A percentile compares a stretch with the other conserved stretches of the same genome.
phyloP scores from a whole-genome alignment of 1,140 invertebrate species.

The Zaprionus vittiger region DNA sequence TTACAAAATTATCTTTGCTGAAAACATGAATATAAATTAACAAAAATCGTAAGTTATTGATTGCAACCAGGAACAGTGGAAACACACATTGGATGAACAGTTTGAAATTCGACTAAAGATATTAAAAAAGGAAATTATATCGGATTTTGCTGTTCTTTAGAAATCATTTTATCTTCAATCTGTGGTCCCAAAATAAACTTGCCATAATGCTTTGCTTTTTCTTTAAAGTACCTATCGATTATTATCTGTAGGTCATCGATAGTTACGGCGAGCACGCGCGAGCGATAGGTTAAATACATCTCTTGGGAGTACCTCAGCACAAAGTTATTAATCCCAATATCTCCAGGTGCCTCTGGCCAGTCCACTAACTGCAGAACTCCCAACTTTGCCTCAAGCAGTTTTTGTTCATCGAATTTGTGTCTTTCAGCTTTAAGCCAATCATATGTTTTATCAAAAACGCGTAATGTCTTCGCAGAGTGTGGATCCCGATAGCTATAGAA shows the following conservation, averaged over 20 bases:
- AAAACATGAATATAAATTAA: too few species aligned
- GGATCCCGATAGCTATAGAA: constrained; percentile 95
- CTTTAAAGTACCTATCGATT: constrained; percentile 88
- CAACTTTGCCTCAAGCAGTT: constrained; percentile 94
- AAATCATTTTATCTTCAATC: background rate
- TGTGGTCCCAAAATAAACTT: constrained; percentile 90
- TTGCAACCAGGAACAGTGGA: too few species aligned
- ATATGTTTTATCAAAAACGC: constrained; percentile 90
- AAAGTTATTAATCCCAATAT: constrained; percentile 90
- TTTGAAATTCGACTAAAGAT: background rate
- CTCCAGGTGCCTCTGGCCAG: constrained; percentile 91
- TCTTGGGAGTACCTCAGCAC: constrained; percentile 90
- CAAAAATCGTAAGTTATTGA: too few species aligned
- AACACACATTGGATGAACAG: background rate
- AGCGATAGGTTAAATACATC: constrained; percentile 89
- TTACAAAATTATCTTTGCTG: too few species aligned
- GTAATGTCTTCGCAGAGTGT: constrained; percentile 90
- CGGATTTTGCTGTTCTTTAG: background rate
- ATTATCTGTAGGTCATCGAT: constrained; percentile 88
- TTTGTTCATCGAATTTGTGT: constrained; percentile 85
- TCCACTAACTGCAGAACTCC: constrained; percentile 92
- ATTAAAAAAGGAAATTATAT: background rate
- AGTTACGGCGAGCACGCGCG: constrained; percentile 88
- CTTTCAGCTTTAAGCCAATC: constrained; percentile 89
- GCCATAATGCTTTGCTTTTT: constrained; percentile 81